phyloP scores from a whole-genome alignment of 2,113 vertebrate species.

The Brachypodius melanocephalos region DNA sequence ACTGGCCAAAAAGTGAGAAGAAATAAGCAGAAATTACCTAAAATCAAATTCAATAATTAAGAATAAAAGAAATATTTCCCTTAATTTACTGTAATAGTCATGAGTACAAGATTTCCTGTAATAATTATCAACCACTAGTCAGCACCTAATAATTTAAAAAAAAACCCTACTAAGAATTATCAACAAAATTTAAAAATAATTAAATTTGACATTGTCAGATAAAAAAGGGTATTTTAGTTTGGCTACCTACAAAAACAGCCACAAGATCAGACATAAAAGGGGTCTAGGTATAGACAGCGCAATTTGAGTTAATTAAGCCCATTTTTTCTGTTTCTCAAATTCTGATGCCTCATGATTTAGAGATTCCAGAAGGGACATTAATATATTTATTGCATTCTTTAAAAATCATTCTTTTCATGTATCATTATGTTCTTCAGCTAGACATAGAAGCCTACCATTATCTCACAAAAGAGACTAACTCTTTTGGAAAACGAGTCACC shows the following conservation, averaged over 20 bases:
- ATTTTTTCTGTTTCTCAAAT: neutral
- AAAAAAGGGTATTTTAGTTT: conserved; percentile 20
- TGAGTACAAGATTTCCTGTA: neutral
- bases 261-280: neutral
- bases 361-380: neutral
- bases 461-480: neutral
- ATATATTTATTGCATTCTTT: neutral
- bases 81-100: neutral
- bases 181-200: neutral
- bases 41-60: neutral
- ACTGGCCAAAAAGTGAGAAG: neutral
- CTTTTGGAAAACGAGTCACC: neutral
- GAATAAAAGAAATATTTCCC: neutral
- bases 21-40: neutral
- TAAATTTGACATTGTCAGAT: neutral
- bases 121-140: neutral
- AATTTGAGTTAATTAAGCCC: neutral
- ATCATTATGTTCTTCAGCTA: neutral
- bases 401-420: neutral
- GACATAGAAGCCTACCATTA: neutral
- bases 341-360: neutral
- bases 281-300: neutral
- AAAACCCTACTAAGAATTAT: fast-evolving
- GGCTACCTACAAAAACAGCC: neutral
- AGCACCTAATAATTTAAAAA: neutral